Conservation (phyloP, 2,113 vertebrate genomes). For the Mugil cephalus region DNA sequence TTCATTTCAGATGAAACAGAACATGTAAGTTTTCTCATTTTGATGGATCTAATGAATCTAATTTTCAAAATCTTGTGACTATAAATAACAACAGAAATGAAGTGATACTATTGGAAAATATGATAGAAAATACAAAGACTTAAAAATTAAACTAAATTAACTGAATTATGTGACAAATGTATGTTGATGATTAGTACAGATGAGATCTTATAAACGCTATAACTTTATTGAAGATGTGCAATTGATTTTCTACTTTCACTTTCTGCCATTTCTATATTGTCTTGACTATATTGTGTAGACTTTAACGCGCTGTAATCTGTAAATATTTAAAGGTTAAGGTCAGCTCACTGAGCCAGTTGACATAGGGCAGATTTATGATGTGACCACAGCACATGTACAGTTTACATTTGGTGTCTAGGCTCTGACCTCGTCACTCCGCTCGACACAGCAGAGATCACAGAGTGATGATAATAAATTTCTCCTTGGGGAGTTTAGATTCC, state of each 20-base stretch:
- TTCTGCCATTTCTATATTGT: no score
- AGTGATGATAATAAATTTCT: conserved; percentile 55
- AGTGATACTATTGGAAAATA: background rate
- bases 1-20: conserved; percentile 55
- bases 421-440: conserved; percentile 52
- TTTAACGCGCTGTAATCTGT: conserved; percentile 1
- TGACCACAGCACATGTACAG: background rate
- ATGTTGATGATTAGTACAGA: background rate
- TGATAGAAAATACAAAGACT: background rate
- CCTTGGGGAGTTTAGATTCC: conserved; percentile 31
- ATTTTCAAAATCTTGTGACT: conserved; percentile 34
- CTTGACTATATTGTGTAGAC: no score
- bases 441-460: conserved; percentile 29
- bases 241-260: background rate
- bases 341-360: conserved; percentile 10
- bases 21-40: conserved; percentile 47
- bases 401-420: conserved; percentile 37
- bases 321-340: conserved; percentile 18
- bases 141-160: background rate
- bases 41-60: conserved; percentile 24
- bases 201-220: background rate
- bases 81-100: conserved; percentile 20
- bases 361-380: conserved; percentile 15
- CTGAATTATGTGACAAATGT: background rate
- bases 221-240: background rate